A percentile compares a stretch with the other conserved stretches of the same genome.
These are phyloP conservation scores for Drosophila nr. perissopoda DNA, from an alignment of 2,888 invertebrate genomes.

Conservation along the genomic window DNA sequence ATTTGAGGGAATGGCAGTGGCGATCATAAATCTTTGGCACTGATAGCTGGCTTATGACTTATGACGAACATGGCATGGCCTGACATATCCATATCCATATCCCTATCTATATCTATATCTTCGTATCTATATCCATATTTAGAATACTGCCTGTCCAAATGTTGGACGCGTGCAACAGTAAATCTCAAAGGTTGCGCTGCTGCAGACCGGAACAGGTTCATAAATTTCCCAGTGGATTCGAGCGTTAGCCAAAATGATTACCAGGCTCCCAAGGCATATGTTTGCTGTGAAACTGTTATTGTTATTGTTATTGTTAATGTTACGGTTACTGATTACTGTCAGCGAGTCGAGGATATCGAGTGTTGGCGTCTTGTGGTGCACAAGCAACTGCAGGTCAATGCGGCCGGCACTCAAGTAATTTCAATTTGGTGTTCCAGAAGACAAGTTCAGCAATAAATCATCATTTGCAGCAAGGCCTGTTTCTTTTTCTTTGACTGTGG, in stretches of 20 bases:
- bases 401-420: constrained; percentile 55
- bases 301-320: constrained; percentile 8
- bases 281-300: constrained; percentile 10
- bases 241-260: constrained; percentile 24
- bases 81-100: constrained; percentile 10
- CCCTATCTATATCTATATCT: constrained; percentile 9
- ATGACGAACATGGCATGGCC: constrained; percentile 32
- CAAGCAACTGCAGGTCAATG: constrained; percentile 35
- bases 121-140: constrained; percentile 15
- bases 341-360: constrained; percentile 44
- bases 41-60: constrained; percentile 32
- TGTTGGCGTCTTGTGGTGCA: constrained; percentile 30
- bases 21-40: constrained; percentile 77
- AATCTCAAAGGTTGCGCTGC: constrained; percentile 51
- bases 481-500: not conserved
- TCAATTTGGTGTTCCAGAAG: constrained; percentile 66
- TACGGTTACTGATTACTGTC: constrained; percentile 19
- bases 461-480: constrained; percentile 50
- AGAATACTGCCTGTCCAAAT: constrained; percentile 19
- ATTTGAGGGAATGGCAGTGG: constrained; percentile 20
- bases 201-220: constrained; percentile 77
- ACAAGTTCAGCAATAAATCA: constrained; percentile 80
- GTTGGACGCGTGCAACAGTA: constrained; percentile 43
- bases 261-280: constrained; percentile 42
- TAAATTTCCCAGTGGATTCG: constrained; percentile 73